A percentile compares a stretch with the other conserved stretches of the same genome.
phyloP scores from a whole-genome alignment of 2,113 vertebrate species.

The Falco punctatus region DNA sequence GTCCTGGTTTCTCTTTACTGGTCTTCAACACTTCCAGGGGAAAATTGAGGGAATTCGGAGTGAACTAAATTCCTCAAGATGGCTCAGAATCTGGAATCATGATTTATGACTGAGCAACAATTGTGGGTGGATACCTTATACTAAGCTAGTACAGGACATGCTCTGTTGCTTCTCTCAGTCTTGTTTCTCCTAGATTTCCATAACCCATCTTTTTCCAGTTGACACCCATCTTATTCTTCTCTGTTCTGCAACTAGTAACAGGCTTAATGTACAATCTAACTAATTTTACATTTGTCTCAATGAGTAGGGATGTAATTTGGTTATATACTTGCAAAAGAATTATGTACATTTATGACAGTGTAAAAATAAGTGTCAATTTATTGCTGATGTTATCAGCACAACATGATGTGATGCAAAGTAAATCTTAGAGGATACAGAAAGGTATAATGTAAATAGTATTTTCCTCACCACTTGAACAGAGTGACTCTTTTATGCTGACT shows the following conservation, averaged over 20 bases:
- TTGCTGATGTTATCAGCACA: neutral
- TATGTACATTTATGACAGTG: neutral
- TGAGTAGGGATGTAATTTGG: neutral
- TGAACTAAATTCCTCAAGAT: neutral
- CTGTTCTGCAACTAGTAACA: neutral
- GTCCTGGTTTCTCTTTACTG: neutral
- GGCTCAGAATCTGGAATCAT: neutral
- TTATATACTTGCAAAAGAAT: neutral
- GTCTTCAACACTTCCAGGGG: neutral
- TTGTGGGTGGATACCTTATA: neutral
- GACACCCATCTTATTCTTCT: neutral
- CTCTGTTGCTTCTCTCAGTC: neutral
- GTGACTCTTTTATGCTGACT: neutral
- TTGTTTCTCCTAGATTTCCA: neutral
- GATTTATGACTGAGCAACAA: neutral
- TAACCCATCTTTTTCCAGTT: neutral
- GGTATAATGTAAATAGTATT: neutral
- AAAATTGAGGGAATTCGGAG: neutral
- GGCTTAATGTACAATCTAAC: neutral
- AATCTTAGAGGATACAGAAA: neutral
- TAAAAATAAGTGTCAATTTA: neutral
- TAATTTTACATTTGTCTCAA: neutral
- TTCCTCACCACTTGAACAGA: neutral
- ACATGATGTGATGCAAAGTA: neutral
- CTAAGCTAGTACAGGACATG: neutral